Percentiles rank a stretch among this genome's conserved stretches.
These are phyloP conservation scores for Heliangelus exortis DNA, from an alignment of 2,797 vertebrate species.

Conservation along the genomic window DNA sequence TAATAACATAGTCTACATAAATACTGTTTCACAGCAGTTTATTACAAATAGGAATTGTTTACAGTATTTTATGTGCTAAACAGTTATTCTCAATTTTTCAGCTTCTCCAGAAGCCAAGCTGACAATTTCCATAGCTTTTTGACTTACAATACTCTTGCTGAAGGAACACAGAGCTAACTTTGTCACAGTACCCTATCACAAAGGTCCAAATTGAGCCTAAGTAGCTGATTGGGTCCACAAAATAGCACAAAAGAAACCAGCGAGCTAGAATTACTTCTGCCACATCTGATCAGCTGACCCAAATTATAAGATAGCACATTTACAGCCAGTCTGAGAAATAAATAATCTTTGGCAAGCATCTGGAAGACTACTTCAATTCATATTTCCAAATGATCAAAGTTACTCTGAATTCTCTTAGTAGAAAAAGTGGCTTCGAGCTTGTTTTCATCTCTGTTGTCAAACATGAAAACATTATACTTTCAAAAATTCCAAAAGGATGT, in stretches of 20 bases:
- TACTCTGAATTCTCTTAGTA: background rate
- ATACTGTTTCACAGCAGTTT: background rate
- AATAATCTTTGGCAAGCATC: background rate
- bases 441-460: background rate
- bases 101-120: background rate
- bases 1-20: background rate
- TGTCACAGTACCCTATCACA: background rate
- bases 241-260: background rate
- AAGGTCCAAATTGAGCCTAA: background rate
- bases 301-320: background rate
- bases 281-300: background rate
- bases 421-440: background rate
- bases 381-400: background rate
- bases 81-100: background rate
- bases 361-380: fast-evolving
- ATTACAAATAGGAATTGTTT: background rate
- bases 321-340: background rate
- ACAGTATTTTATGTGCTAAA: background rate
- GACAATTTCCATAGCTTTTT: background rate
- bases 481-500: background rate
- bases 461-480: background rate
- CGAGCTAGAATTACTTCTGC: background rate
- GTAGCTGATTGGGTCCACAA: background rate
- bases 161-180: background rate
- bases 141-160: background rate